Base-by-base conservation (phyloP, 2,797 vertebrate genomes). In the Pangasius mekongensis region DNA sequence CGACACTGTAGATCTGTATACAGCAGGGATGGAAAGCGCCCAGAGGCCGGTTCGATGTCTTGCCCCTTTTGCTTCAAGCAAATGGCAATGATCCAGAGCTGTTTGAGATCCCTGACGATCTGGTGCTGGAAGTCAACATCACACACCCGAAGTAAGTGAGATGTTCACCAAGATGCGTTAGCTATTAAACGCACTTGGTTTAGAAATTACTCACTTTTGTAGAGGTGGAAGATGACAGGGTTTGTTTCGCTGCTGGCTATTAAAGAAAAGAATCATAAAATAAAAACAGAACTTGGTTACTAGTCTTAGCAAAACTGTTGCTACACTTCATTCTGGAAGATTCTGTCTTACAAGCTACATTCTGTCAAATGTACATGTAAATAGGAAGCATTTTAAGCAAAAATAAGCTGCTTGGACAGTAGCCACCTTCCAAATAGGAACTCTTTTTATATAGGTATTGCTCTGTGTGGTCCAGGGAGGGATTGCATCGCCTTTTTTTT, bases 21-120 rank as follows among this genome's bases (percentile, higher is more conserved):
- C 97, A 99, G 94, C 98, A 99, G 76, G 99, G 99, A 27, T 99
- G 99, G 99, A 99, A 99, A 90, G 96, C 98, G 0, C 97, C 97
- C 0, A 95, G 95, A 0, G 96, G 97, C 4, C 97, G 97, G 52
- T 99, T 99, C 0, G 99, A 99, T 1, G 94, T 99, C 87, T 96
- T 99, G 83, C 99, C 99, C 0, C 97, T 99, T 69, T 95, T 99
- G 71, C 97, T 99, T 83, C 99, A 99, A 91, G 97, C 99, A 91
- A 98, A 96, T 0, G 98, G 98, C 92, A 98, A 98, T 0, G 99
- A 99, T 86, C 99, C 99, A 0, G 98, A 99, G 94, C 96, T 99
- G 90, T 99, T 99, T 6, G 98, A 99, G 94, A 96, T 99, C 60
- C 97, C 98, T 0, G 97, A 97, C 0, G 98, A 99, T 94, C 96